Evolutionary conservation across 2,113 vertebrate genomes (phyloP).

Genomic region (Psittacara wagleri): DNA sequence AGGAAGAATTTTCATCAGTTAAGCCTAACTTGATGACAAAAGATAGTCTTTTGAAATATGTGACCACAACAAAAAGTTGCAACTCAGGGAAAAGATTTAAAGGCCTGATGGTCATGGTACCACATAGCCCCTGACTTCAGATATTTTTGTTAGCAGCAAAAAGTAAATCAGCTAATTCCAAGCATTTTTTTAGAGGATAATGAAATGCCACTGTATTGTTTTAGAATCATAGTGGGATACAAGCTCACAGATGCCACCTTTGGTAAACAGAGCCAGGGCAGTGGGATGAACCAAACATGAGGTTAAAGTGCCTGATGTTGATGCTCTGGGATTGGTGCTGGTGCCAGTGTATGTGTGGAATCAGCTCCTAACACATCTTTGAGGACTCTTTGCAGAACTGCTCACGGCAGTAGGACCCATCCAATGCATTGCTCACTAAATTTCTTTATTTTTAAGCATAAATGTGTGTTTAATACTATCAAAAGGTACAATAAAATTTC

Average conservation of each 20-base stretch:
- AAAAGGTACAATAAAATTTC: not conserved
- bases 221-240: not conserved
- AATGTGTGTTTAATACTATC: rapidly evolving
- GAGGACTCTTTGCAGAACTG: not conserved
- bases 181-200: not conserved
- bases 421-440: not conserved
- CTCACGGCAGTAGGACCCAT: not conserved
- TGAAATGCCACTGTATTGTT: not conserved
- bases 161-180: not conserved
- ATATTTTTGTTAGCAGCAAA: not conserved
- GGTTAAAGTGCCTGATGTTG: not conserved
- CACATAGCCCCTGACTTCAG: not conserved
- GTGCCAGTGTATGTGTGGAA: not conserved
- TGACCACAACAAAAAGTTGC: not conserved
- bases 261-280: not conserved
- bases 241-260: not conserved
- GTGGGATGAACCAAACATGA: not conserved
- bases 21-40: not conserved
- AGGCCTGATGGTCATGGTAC: not conserved
- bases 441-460: not conserved
- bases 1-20: not conserved
- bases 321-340: not conserved
- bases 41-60: not conserved
- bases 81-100: not conserved
- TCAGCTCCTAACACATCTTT: not conserved